Evolutionary conservation across 2,888 invertebrate genomes (phyloP), one percentile per base, ranked within the genome.

Genomic region (Spodoptera exigua): DNA sequence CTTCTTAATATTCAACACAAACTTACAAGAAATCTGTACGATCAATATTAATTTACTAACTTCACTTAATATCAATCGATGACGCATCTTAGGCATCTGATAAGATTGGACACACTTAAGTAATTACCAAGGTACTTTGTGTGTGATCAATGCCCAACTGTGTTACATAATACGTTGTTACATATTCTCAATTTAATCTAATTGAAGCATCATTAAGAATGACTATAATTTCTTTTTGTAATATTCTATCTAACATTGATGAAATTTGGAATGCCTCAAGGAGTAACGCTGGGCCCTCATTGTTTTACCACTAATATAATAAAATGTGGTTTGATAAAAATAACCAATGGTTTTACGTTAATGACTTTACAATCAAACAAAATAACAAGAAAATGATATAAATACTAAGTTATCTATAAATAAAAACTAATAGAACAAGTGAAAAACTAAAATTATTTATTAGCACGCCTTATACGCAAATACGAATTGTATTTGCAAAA

Each of bases 41-140:
- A 53, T 64, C 46, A 43, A 17, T 65, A 53, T 71, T 65, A 64
- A 74, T 65, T 27, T 47, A 36, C 57, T 51, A 65, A 62, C 37
- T 74, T 69, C 35, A 51, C 32, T 43, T 57, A 46, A 48, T 46
- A 9, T 34, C 49, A 53, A 63, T 53, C 53, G 41, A 53, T 3
- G 49, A 49, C 54, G 35, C 54, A 13, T 47, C 39, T 12, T 36
- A 58, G 17, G 54, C 54, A 36, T 68, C 63, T 63, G 53, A 58
- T 63, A 63, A 21, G 46, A 36, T 68, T 57, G 35, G 13, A 51
- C 45, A 67, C n/a, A 21, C 13, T 40, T 21, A 21, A 52, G 39
- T 68, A 56, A 67, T 53, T 61, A 64, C 55, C 55, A 53, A 51
- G 36, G 43, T 40, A 47, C 61, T 40, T 59, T 27, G 46, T 54